Evolutionary conservation across 2,888 invertebrate species (phyloP).

Genomic region (Caenorhabditis virilis): DNA sequence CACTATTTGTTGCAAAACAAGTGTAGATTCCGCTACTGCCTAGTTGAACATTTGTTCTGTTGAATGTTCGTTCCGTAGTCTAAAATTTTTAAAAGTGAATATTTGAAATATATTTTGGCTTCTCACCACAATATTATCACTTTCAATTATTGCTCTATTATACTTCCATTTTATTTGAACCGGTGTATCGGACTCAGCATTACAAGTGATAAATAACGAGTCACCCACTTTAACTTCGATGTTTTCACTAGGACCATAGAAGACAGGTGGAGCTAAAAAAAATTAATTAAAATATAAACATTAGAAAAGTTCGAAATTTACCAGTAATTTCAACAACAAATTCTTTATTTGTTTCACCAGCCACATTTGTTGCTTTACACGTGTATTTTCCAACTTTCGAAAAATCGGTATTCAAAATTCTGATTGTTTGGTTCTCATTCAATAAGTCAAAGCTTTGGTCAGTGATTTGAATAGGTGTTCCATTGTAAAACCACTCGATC

Average conservation of each 20-base stretch:
- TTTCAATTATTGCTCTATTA: conserved; percentile 17
- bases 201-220: conserved; percentile 69
- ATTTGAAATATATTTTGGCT: no score
- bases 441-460: conserved; percentile 6
- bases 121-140: background rate
- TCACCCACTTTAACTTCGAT: conserved; percentile 66
- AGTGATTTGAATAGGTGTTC: conserved; percentile 9
- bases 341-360: conserved; percentile 65
- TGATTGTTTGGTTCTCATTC: conserved; percentile 35
- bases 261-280: conserved; percentile 59
- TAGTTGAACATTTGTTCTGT: conserved; percentile 56
- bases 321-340: conserved; percentile 61
- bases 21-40: conserved; percentile 74
- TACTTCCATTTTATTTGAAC: conserved; percentile 47
- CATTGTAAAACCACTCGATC: conserved; percentile 44
- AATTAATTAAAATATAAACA: no score
- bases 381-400: conserved; percentile 62
- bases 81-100: conserved; percentile 9
- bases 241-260: conserved; percentile 43
- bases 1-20: conserved; percentile 74
- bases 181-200: conserved; percentile 29
- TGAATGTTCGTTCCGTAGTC: conserved; percentile 48
- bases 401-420: conserved; percentile 14
- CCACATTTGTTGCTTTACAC: conserved; percentile 70
- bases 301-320: conserved; percentile 11